Percentiles rank a stretch among this genome's conserved stretches.
phyloP scores from a whole-genome alignment of 1,140 invertebrate species.

The Brachionus rotundiformis region DNA sequence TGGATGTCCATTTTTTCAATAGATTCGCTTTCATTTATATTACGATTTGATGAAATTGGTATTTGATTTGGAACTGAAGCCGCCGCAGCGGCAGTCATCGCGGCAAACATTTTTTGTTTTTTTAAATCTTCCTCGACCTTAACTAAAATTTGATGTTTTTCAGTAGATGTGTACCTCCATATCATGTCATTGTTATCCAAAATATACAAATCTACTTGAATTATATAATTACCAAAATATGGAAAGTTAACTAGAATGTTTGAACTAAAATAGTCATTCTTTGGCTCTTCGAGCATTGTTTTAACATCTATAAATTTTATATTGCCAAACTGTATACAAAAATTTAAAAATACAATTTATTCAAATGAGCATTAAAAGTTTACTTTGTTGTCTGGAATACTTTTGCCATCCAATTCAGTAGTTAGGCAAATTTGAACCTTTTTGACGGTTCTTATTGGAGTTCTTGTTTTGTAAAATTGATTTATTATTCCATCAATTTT shows the following conservation, averaged over 20 bases:
- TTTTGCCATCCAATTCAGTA: constrained; percentile 40
- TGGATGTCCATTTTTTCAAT: constrained; percentile 34
- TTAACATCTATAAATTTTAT: constrained; percentile 41
- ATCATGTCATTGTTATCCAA: constrained; percentile 42
- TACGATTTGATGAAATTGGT: neutral
- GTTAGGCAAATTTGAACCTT: constrained; percentile 35
- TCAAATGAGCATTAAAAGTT: neutral
- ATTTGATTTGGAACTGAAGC: constrained; percentile 19
- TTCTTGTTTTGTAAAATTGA: constrained; percentile 27
- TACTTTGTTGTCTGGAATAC: constrained; percentile 45
- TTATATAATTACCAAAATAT: constrained; percentile 51
- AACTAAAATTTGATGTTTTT: constrained; percentile 42
- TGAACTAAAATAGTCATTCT: constrained; percentile 40
- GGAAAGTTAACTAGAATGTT: constrained; percentile 42
- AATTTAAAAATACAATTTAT: neutral
- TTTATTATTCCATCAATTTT: constrained; percentile 52
- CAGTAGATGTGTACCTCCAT: constrained; percentile 25
- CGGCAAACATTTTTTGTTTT: constrained; percentile 24
- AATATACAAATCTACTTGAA: constrained; percentile 45
- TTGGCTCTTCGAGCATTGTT: neutral
- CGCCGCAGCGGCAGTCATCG: neutral
- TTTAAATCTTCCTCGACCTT: constrained; percentile 31
- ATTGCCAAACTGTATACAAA: neutral
- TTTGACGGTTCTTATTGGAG: constrained; percentile 2
- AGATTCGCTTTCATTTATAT: neutral